Conservation (phyloP, 1,140 invertebrate species). For the Philaenus spumarius region DNA sequence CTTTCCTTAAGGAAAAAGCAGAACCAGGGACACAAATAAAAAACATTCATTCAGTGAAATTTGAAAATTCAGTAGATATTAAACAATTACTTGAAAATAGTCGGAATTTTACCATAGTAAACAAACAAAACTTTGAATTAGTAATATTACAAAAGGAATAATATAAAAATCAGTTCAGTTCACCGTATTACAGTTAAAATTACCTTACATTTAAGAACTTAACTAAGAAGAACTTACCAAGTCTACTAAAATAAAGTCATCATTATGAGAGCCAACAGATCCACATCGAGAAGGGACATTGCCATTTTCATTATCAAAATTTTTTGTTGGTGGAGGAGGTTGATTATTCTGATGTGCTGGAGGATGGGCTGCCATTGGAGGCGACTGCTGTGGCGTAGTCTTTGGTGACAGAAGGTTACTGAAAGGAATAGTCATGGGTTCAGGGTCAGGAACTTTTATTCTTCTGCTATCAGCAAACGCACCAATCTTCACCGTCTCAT, state of each 20-base stretch:
- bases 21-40: too few species aligned
- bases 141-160: too few species aligned
- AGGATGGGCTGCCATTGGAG: conserved; percentile 27
- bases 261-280: conserved; percentile 36
- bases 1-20: too few species aligned
- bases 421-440: conserved; percentile 58
- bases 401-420: conserved; percentile 49
- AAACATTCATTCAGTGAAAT: too few species aligned
- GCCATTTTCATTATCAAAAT: conserved; percentile 42
- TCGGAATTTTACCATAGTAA: too few species aligned
- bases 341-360: too few species aligned
- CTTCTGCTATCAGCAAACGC: conserved; percentile 57
- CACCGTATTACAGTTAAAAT: too few species aligned
- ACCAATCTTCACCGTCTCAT: conserved; percentile 41
- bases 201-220: conserved; percentile 1
- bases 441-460: conserved; percentile 39
- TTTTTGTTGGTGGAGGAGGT: conserved; percentile 13
- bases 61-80: too few species aligned
- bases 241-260: conserved; percentile 69
- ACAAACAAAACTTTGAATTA: too few species aligned
- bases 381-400: conserved; percentile 37
- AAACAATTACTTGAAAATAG: background rate
- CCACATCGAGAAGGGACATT: conserved; percentile 41
- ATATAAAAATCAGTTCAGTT: background rate
- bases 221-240: conserved; percentile 48